A percentile compares a stretch with the other conserved stretches of the same genome.
Evolutionary conservation across 2,113 vertebrate genomes (phyloP).

Genomic region (Montifringilla adamsi): DNA sequence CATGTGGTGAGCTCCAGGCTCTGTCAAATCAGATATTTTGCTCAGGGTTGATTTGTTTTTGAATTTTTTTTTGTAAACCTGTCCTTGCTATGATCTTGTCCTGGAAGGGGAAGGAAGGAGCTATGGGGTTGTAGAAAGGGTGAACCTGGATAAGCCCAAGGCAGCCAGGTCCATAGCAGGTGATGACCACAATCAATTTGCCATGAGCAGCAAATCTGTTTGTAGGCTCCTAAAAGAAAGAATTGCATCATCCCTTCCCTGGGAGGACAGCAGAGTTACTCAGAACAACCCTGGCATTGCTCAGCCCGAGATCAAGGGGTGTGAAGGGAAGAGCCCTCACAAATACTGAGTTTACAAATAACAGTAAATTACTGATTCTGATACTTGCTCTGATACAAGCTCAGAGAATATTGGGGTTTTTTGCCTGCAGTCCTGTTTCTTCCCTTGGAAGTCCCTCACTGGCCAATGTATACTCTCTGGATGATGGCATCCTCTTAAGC

Average conservation of each 20-base stretch:
- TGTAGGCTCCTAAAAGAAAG: not conserved
- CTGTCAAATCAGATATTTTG: not conserved
- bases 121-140: not conserved
- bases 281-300: constrained; percentile 8
- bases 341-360: constrained; percentile 58
- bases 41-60: not conserved
- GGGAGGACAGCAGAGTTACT: not conserved
- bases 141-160: not conserved
- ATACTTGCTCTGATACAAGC: not conserved
- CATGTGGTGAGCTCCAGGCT: not conserved
- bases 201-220: not conserved
- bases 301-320: constrained; percentile 3
- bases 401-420: not conserved
- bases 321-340: constrained; percentile 19
- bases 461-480: not conserved
- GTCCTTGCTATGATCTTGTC: not conserved
- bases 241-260: not conserved
- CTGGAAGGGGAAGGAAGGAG: not conserved
- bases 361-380: constrained; percentile 29
- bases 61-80: not conserved
- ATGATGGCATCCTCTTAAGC: not conserved
- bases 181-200: not conserved
- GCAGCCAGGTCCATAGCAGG: not conserved
- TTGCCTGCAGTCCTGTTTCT: not conserved
- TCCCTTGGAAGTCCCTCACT: not conserved